Percentiles rank a stretch among this genome's conserved stretches.
Evolutionary conservation across 2,113 vertebrate species (phyloP).

Genomic region (Ammospiza nelsoni): DNA sequence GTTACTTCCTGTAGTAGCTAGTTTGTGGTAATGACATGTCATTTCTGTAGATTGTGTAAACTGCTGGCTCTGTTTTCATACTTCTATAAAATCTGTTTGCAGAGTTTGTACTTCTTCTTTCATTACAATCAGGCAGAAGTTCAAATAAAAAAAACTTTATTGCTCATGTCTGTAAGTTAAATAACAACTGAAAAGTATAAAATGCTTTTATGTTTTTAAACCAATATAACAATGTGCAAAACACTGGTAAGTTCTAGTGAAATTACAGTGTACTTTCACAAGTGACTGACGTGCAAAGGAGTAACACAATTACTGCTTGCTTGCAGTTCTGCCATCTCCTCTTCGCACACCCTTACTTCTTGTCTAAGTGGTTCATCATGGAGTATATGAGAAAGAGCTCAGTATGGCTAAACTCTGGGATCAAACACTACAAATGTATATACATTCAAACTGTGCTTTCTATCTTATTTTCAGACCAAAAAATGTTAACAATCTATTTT

Average conservation of each 20-base stretch:
- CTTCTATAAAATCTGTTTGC: conserved; percentile 53
- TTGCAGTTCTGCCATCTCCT: neutral
- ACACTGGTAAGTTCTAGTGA: neutral
- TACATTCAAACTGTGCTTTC: neutral
- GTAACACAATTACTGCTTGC: neutral
- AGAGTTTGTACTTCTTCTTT: conserved; percentile 36
- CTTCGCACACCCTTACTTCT: neutral
- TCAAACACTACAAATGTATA: neutral
- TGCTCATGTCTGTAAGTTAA: conserved; percentile 16
- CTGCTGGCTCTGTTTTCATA: conserved; percentile 33
- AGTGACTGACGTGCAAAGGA: neutral
- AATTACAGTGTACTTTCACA: neutral
- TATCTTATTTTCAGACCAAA: neutral
- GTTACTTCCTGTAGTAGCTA: conserved; percentile 42
- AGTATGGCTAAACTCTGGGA: neutral
- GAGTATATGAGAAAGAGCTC: neutral
- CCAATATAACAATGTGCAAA: neutral
- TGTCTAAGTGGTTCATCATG: neutral
- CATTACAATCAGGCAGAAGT: conserved; percentile 17
- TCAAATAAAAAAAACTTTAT: conserved; percentile 45
- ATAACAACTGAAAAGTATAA: neutral
- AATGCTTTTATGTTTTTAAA: conserved; percentile 15
- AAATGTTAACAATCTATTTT: neutral
- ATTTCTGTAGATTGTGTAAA: conserved; percentile 51
- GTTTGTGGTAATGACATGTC: conserved; percentile 39